These are phyloP conservation scores for Druon quercuslanigerum DNA, from an alignment of 1,140 invertebrate species.

Conservation along the genomic window DNA sequence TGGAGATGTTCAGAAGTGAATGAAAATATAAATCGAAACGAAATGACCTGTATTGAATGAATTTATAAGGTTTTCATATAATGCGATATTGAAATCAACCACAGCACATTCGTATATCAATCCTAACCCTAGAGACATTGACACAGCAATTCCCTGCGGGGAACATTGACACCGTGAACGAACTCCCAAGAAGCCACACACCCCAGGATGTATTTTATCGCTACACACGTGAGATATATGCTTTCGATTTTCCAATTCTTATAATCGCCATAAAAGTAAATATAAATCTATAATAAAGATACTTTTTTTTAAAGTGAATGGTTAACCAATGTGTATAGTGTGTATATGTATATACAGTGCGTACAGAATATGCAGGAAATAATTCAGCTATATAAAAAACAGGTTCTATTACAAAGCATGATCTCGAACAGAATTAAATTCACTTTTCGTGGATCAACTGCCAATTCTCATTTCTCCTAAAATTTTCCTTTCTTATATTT, in stretches of 20 bases:
- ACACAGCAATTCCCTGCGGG: slow-evolving; percentile 3
- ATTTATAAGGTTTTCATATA: too few species aligned
- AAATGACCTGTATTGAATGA: too few species aligned
- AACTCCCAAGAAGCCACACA: slow-evolving; percentile 19
- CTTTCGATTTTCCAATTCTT: slow-evolving; percentile 6
- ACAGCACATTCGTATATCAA: too few species aligned
- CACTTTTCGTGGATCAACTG: too few species aligned
- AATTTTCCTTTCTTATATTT: too few species aligned
- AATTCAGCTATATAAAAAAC: background rate
- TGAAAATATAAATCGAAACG: too few species aligned
- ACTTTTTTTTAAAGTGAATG: background rate
- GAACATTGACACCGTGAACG: background rate
- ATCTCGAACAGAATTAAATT: too few species aligned
- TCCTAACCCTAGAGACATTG: background rate
- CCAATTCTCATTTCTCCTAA: too few species aligned
- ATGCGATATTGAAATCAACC: too few species aligned
- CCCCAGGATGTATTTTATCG: background rate
- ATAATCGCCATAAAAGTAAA: slow-evolving; percentile 1
- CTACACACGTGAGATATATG: background rate
- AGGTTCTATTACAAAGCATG: background rate
- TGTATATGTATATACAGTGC: background rate
- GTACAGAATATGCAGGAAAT: background rate
- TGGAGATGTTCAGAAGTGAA: too few species aligned
- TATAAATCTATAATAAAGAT: slow-evolving; percentile 16
- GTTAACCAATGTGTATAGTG: background rate